Conservation (phyloP, 2,113 vertebrate species). For the Sula dactylatra region DNA sequence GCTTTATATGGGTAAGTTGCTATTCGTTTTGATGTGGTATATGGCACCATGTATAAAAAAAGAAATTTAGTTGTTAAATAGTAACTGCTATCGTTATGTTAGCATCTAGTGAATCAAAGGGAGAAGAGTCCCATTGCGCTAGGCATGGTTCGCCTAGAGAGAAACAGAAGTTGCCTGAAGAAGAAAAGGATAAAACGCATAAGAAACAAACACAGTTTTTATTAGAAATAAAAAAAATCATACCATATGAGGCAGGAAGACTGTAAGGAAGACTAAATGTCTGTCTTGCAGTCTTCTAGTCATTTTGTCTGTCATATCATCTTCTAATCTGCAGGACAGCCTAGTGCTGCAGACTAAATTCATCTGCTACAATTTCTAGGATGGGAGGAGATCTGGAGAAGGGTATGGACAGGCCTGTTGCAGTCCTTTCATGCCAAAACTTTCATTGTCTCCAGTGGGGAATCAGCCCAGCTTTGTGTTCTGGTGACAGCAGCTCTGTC, state of each 20-base stretch:
- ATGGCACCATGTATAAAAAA: neutral
- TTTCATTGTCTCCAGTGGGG: neutral
- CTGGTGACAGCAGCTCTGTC: neutral
- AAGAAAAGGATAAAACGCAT: neutral
- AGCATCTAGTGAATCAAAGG: neutral
- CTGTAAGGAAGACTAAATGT: neutral
- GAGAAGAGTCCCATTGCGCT: neutral
- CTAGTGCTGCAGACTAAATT: neutral
- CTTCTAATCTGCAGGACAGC: neutral
- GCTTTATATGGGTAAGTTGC: neutral
- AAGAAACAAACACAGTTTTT: neutral
- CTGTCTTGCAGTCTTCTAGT: neutral
- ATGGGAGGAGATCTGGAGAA: neutral
- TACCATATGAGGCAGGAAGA: neutral
- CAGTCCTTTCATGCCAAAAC: neutral
- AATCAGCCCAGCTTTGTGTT: neutral
- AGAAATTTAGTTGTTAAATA: neutral
- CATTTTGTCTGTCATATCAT: neutral
- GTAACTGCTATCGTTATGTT: neutral
- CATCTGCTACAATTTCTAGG: neutral
- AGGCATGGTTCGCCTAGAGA: neutral
- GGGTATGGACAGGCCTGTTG: neutral
- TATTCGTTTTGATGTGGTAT: neutral
- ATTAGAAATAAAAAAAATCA: neutral
- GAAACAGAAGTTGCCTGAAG: neutral